phyloP scores from a whole-genome alignment of 2,113 vertebrate genomes.

The Tachycineta bicolor region DNA sequence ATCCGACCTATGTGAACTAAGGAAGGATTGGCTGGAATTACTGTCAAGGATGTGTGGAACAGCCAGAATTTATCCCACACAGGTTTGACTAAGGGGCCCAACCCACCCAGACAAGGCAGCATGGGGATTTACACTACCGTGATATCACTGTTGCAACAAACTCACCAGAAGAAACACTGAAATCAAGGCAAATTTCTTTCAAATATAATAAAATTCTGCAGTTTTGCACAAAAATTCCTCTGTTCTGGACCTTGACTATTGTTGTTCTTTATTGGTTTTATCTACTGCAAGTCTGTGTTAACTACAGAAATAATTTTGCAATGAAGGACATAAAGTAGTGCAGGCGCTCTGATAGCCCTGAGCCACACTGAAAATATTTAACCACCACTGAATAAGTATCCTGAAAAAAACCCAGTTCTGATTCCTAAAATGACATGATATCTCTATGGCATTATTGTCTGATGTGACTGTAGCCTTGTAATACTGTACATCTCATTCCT shows the following conservation, averaged over 20 bases:
- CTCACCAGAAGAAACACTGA: background rate
- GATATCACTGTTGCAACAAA: background rate
- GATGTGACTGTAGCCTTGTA: background rate
- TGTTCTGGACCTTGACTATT: background rate
- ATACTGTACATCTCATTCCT: background rate
- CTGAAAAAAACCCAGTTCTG: background rate
- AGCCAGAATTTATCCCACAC: slow-evolving; percentile 23
- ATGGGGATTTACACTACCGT: slow-evolving; percentile 16
- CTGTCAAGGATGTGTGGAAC: slow-evolving; percentile 50
- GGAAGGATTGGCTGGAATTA: slow-evolving; percentile 29
- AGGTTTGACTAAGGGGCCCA: slow-evolving; percentile 16
- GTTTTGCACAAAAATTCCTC: slow-evolving; percentile 19
- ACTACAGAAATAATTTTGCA: background rate
- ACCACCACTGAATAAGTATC: background rate
- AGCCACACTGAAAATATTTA: background rate
- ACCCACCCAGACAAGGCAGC: slow-evolving; percentile 15
- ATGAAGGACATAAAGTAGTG: background rate
- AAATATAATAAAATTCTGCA: background rate
- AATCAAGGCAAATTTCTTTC: background rate
- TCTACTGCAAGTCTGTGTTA: background rate
- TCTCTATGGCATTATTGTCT: background rate
- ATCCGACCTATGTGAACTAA: background rate
- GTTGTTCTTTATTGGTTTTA: background rate
- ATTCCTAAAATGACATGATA: background rate
- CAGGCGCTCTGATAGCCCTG: background rate